phyloP scores from a whole-genome alignment of 2,113 vertebrate genomes.

The Eudyptes chrysolophus region DNA sequence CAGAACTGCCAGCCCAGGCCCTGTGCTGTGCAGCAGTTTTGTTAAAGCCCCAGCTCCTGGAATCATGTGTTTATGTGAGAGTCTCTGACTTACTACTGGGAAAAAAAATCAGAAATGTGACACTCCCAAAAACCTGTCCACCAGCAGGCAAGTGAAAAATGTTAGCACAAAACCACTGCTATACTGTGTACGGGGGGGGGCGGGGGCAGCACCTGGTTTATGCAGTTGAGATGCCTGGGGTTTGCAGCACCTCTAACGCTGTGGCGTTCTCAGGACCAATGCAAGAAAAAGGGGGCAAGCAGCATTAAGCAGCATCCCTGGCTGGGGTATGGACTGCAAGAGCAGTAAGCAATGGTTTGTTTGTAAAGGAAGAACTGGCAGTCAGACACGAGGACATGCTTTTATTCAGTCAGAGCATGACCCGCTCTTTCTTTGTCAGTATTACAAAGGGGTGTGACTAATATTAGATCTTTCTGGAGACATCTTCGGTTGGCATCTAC shows the following conservation, averaged over 20 bases:
- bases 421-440: neutral
- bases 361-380: neutral
- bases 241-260: neutral
- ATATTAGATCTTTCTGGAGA: neutral
- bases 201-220: neutral
- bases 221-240: neutral
- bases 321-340: neutral
- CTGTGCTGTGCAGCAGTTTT: neutral
- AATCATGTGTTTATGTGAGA: neutral
- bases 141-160: neutral
- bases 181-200: neutral
- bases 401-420: neutral
- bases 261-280: neutral
- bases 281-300: neutral
- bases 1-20: neutral
- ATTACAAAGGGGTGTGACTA: neutral
- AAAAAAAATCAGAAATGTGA: neutral
- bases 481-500: neutral
- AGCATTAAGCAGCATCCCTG: neutral
- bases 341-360: neutral
- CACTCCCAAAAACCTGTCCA: neutral
- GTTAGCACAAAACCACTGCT: neutral
- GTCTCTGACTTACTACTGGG: neutral
- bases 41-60: neutral
- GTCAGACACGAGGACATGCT: neutral